These are phyloP conservation scores for Lutjanus argentimaculatus DNA, from an alignment of 2,797 vertebrate genomes.

Conservation along the genomic window DNA sequence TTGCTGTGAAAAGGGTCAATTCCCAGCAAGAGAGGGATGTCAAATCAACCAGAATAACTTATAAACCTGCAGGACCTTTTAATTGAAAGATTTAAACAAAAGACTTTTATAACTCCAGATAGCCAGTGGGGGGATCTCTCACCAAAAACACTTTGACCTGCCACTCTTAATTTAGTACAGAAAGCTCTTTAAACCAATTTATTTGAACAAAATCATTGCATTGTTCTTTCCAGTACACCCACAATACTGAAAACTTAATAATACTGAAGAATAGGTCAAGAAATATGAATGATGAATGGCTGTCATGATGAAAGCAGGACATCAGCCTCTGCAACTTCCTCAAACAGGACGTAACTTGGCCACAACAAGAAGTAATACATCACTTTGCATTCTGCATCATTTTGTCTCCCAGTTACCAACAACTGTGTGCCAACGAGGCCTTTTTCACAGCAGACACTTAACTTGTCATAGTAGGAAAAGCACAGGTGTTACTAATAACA, in stretches of 20 bases:
- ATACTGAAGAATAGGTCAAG: not conserved
- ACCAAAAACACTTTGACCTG: not conserved
- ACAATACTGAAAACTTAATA: not conserved
- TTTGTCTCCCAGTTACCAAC: not conserved
- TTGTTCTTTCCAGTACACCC: not conserved
- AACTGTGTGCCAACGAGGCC: not conserved
- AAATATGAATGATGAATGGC: not conserved
- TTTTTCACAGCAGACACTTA: not conserved
- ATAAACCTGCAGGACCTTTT: not conserved
- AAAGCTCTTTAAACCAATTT: not conserved
- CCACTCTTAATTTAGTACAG: not conserved
- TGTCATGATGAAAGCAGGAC: not conserved
- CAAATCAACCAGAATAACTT: not conserved
- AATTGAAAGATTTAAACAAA: constrained; percentile 1
- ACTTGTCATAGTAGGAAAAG: no score
- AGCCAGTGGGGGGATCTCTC: not conserved
- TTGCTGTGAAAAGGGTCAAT: not conserved
- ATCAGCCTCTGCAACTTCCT: not conserved
- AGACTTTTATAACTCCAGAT: not conserved
- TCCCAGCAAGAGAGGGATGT: not conserved
- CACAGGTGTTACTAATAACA: no score
- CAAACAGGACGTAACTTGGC: not conserved
- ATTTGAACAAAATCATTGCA: not conserved
- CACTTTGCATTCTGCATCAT: not conserved
- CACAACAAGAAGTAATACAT: not conserved